Conservation (phyloP, 1,140 invertebrate genomes). For the Papilio polyxenes region DNA sequence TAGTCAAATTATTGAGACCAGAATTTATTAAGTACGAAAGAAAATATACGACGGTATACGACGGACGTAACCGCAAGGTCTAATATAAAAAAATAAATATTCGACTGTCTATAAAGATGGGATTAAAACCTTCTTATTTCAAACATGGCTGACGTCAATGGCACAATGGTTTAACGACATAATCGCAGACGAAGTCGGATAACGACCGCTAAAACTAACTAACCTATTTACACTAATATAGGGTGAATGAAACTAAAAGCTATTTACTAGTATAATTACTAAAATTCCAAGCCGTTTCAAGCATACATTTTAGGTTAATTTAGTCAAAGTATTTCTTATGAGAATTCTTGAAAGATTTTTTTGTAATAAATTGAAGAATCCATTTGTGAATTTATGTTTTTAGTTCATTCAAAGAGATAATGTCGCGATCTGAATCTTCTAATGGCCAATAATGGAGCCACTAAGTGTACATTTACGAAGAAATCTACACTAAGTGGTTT, state of each 20-base stretch:
- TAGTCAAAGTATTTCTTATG: not conserved
- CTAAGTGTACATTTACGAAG: no score
- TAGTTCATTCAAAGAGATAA: no score
- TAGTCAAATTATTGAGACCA: no score
- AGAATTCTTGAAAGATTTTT: not conserved
- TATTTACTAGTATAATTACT: slow-evolving; percentile 7
- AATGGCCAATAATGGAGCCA: no score
- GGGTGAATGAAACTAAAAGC: not conserved
- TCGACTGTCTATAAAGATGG: not conserved
- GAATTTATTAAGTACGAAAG: no score
- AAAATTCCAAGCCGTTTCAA: not conserved
- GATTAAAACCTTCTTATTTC: not conserved
- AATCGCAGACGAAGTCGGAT: not conserved
- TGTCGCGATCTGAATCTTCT: no score
- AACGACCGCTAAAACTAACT: slow-evolving; percentile 10
- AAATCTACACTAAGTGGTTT: no score
- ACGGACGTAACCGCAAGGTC: not conserved
- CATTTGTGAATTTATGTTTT: not conserved
- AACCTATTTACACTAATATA: slow-evolving; percentile 2
- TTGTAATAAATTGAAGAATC: not conserved
- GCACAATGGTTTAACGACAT: not conserved
- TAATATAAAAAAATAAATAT: not conserved
- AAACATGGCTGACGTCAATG: slow-evolving; percentile 8
- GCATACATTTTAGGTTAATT: not conserved
- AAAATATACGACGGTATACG: no score